Percentiles rank a stretch among this genome's conserved stretches.
These are phyloP conservation scores for Stomatorhinus walkeri DNA, from an alignment of 2,797 vertebrate genomes.

Conservation along the genomic window DNA sequence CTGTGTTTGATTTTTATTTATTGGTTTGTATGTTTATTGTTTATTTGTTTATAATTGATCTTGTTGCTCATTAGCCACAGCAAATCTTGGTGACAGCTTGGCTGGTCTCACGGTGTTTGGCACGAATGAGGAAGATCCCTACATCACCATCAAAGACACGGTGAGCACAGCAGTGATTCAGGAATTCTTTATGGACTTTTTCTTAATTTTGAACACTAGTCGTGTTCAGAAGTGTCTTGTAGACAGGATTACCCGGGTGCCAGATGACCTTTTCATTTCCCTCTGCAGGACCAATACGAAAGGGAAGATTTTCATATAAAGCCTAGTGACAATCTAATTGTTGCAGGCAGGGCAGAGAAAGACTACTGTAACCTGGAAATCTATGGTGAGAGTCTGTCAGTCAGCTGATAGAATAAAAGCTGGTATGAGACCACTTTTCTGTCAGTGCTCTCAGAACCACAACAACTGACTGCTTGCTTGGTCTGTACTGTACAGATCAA, in stretches of 20 bases:
- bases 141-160: conserved; percentile 89
- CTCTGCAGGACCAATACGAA: conserved; percentile 84
- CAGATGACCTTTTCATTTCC: neutral
- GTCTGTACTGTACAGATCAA: neutral
- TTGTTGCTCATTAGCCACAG: conserved; percentile 50
- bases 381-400: conserved; percentile 59
- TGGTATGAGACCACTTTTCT: neutral
- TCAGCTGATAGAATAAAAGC: neutral
- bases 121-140: conserved; percentile 84
- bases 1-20: neutral
- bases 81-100: conserved; percentile 80
- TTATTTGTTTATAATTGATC: neutral
- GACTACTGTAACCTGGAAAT: conserved; percentile 89
- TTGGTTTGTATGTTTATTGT: neutral
- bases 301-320: conserved; percentile 90
- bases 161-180: conserved; percentile 53
- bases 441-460: neutral
- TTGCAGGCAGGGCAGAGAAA: conserved; percentile 79
- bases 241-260: neutral
- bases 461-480: neutral
- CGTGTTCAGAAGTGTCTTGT: neutral
- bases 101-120: conserved; percentile 82
- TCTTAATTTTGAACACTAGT: neutral
- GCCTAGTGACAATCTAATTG: conserved; percentile 80
- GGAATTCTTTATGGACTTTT: neutral